Percentiles rank a stretch among this genome's conserved stretches.
phyloP scores from a whole-genome alignment of 2,797 vertebrate species.

The Dallia pectoralis region DNA sequence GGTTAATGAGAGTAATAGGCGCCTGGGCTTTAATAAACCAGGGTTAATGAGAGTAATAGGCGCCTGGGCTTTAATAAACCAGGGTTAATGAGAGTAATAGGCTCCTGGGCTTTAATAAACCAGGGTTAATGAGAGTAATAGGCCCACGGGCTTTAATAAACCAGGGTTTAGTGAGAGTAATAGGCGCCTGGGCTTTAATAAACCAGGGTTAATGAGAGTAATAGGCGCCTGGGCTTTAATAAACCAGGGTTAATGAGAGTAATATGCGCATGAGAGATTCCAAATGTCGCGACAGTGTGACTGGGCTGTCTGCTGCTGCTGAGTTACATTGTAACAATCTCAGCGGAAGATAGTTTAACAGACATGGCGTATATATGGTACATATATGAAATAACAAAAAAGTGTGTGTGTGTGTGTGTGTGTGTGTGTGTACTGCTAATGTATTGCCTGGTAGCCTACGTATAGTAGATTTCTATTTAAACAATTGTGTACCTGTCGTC shows the following conservation, averaged over 20 bases:
- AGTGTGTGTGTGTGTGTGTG: no score
- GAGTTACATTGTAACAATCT: slow-evolving; percentile 8
- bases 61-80: not conserved
- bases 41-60: not conserved
- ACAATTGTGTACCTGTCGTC: not conserved
- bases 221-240: not conserved
- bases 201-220: not conserved
- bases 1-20: not conserved
- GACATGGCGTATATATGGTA: not conserved
- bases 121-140: not conserved
- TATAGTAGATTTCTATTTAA: not conserved
- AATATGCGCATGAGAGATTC: not conserved
- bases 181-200: not conserved
- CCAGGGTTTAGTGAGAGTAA: not conserved
- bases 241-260: not conserved
- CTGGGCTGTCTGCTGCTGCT: not conserved
- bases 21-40: not conserved
- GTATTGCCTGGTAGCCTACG: not conserved
- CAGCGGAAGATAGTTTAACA: not conserved
- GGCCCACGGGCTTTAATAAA: not conserved
- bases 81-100: not conserved
- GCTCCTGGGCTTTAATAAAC: not conserved
- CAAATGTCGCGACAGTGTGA: not conserved
- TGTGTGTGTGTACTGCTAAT: not conserved
- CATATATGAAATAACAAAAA: not conserved